A percentile compares a stretch with the other conserved stretches of the same genome.
Conservation (phyloP, 2,113 vertebrate genomes). For the Caretta caretta region DNA sequence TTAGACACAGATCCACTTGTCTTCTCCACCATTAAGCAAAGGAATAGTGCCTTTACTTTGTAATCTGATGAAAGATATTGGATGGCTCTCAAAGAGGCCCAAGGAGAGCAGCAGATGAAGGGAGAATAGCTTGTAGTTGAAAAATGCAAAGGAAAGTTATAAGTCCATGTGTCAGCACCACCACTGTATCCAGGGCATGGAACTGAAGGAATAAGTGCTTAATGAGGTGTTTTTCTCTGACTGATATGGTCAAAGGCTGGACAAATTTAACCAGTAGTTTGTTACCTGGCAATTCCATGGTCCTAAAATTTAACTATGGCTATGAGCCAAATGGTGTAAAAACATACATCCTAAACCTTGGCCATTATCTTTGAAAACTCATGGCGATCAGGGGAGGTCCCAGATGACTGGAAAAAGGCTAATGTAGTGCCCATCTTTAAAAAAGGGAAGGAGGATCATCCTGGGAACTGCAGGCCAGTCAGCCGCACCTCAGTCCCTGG, state of each 20-base stretch:
- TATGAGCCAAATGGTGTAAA: not conserved
- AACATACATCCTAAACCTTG: not conserved
- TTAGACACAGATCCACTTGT: not conserved
- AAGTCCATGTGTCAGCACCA: not conserved
- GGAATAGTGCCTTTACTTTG: not conserved
- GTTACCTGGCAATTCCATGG: not conserved
- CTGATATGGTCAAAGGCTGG: not conserved
- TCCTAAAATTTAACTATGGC: not conserved
- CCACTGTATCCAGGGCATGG: not conserved
- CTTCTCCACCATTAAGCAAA: not conserved
- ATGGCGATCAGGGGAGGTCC: too few species aligned
- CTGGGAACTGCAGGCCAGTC: too few species aligned
- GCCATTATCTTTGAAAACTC: too few species aligned
- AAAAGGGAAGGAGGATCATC: too few species aligned
- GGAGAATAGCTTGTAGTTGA: not conserved
- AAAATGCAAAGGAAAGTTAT: not conserved
- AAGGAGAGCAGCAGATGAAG: not conserved
- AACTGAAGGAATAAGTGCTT: not conserved
- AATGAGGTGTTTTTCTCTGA: not conserved
- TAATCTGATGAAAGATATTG: not conserved
- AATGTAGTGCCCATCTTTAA: too few species aligned
- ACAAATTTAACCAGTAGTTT: not conserved
- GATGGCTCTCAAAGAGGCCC: not conserved
- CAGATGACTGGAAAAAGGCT: too few species aligned
- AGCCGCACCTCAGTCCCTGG: too few species aligned